These are phyloP conservation scores for Cepphus grylle DNA, from an alignment of 2,113 vertebrate genomes.

Conservation along the genomic window DNA sequence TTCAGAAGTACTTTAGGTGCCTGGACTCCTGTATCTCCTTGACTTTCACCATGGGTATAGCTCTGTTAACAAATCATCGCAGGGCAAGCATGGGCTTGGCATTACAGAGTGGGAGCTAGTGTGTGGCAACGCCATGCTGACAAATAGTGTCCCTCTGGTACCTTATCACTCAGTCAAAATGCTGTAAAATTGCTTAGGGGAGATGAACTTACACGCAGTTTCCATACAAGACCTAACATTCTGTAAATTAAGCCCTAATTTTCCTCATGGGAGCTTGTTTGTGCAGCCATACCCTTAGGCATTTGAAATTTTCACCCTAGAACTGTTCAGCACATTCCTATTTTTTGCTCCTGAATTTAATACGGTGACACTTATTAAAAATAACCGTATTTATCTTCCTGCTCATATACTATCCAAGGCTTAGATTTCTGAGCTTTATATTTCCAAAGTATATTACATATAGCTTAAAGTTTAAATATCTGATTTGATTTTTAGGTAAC, in stretches of 20 bases:
- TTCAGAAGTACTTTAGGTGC: not conserved
- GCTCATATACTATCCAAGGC: not conserved
- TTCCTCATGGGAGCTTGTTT: not conserved
- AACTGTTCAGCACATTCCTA: not conserved
- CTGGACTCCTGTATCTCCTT: not conserved
- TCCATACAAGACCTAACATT: not conserved
- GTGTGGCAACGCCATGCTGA: not conserved
- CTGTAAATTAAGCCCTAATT: not conserved
- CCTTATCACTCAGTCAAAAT: not conserved
- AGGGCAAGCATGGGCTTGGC: not conserved
- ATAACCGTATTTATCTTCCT: not conserved
- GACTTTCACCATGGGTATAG: not conserved
- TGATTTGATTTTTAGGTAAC: not conserved
- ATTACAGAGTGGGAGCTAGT: not conserved
- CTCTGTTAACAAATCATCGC: not conserved
- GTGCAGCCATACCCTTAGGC: not conserved
- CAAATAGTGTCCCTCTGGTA: not conserved
- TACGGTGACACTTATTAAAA: not conserved
- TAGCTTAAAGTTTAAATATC: not conserved
- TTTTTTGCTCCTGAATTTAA: conserved; percentile 3
- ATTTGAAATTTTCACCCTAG: not conserved
- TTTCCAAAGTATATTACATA: not conserved
- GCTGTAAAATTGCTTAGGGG: not conserved
- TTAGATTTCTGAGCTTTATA: conserved; percentile 9
- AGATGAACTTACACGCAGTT: not conserved